Base-by-base conservation (phyloP, 2,888 invertebrate genomes). In the Drosophila putrida region DNA sequence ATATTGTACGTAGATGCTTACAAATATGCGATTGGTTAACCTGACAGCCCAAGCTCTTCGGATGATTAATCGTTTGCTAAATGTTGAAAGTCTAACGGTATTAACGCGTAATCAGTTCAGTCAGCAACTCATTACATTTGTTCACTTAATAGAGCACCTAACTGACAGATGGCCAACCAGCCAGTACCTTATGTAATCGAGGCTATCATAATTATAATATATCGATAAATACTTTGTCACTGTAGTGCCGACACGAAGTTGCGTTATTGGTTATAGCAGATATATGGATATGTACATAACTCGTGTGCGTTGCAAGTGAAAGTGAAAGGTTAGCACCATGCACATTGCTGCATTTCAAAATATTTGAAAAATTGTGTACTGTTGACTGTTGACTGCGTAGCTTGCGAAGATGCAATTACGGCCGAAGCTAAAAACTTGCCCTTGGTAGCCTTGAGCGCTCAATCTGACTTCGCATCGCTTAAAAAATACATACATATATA, bases 241-340 rank as follows among this genome's bases (percentile, higher is more conserved):
- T 73, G 41, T 27, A 20, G 6, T 39, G 47, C 31, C n/a, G 15
- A 33, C 6, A 20, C 28, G 10, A 39, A 20, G n/a, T 43, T 33
- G 54, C 5, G n/a, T 43, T 44, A 44, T 44, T 36, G 25, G 35
- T 27, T 27, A 57, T 44, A 35, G 35, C 25, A 43, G 15, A 31
- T 43, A 36, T 28, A 20, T n/a, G 25, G 6, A 11, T 8, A 9
- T 46, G 11, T 36, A 38, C 54, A 10, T 47, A 54, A 39, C n/a
- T 15, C 36, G 39, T 47, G 27, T 47, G 43, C 36, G 20, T 43
- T 33, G 43, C n/a, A 47, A 71, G 80, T 79, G 82, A 82, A 82
- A 82, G 86, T 82, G 71, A 85, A 79, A 82, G 83, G 71, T 70
- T 71, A 70, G 50, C 66, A 51, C 31, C 39, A 47, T 41, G 43